Base-by-base conservation (phyloP, 2,888 invertebrate genomes). In the Lysandra coridon region DNA sequence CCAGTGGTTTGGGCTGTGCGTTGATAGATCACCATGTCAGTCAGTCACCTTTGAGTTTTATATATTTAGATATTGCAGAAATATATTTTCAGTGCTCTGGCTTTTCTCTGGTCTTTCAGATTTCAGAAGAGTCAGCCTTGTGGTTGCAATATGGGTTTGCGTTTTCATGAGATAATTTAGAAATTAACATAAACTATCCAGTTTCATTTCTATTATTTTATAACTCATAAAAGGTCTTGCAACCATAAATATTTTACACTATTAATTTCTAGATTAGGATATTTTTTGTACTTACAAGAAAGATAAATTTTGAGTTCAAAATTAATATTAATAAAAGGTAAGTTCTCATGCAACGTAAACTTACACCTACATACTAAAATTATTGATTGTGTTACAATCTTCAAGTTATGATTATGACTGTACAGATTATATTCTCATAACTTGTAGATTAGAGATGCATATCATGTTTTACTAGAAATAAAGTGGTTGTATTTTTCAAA, bases 391-490 rank as follows among this genome's bases (percentile, higher is more conserved):
- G 12, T 69, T 69, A 17, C 4, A 33, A 69, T 69, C 37, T 33
- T 37, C 33, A 30, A 64, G 69, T 69, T 69, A 69, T 84, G 85
- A 87, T 33, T 80, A 80, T 80, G 78, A 80, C 79, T 74, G 77
- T 81, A 23, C 23, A n/a, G n/a, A 30, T 6, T 30, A 69, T 74
- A 79, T 82, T 82, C 81, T 80, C 80, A 75, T 81, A 82, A 80
- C 74, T 77, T 82, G 78, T 73, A 77, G 80, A 60, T 87, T 89
- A 86, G 87, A 84, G 85, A 86, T 85, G 90, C 92, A 93, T 93
- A 93, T 93, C 93, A 92, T 89, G 91, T 92, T 92, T 69, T 92
- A 91, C 85, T 92, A 92, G 90, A 89, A 88, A 90, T 91, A 91
- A 91, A 89, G 86, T 88, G 85, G 86, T 89, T 90, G 89, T 85